Evolutionary conservation across 2,888 invertebrate species (phyloP).

Genomic region (Trimorus sp.): DNA sequence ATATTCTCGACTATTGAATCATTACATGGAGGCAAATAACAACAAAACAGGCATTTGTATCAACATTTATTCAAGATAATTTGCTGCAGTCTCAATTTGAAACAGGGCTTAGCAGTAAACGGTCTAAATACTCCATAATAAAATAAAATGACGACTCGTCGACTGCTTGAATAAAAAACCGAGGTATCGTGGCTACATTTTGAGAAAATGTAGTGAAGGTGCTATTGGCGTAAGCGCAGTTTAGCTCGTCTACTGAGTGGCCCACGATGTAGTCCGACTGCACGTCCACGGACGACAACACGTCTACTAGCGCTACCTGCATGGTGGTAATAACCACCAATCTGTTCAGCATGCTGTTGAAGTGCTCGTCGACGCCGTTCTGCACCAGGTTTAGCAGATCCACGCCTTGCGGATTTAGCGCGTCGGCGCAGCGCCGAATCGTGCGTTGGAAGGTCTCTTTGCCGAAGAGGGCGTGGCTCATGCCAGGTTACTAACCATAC

Average conservation of each 20-base stretch:
- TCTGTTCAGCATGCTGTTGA: slow-evolving; percentile 93
- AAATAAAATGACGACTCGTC: too few species aligned
- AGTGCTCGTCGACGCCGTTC: slow-evolving; percentile 88
- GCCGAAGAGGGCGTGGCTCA: slow-evolving; percentile 93
- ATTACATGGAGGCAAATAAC: too few species aligned
- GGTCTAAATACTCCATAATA: too few species aligned
- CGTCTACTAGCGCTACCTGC: slow-evolving; percentile 95
- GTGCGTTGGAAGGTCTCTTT: slow-evolving; percentile 91
- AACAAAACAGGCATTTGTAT: too few species aligned
- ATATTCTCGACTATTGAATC: too few species aligned
- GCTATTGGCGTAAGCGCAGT: slow-evolving; percentile 96
- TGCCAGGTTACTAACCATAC: slow-evolving; percentile 99
- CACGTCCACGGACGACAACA: slow-evolving; percentile 90
- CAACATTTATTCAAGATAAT: too few species aligned
- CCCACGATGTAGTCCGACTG: slow-evolving; percentile 97
- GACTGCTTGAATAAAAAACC: too few species aligned
- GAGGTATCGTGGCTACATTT: too few species aligned
- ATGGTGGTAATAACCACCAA: slow-evolving; percentile 97
- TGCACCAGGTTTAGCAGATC: slow-evolving; percentile 92
- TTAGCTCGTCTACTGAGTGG: slow-evolving; percentile 88
- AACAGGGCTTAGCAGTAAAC: too few species aligned
- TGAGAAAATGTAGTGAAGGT: too few species aligned
- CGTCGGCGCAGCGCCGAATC: slow-evolving; percentile 89
- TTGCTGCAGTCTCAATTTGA: too few species aligned
- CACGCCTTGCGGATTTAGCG: slow-evolving; percentile 89